Conservation (phyloP, 2,888 invertebrate species). For the Caenorhabditis sulstoni region DNA sequence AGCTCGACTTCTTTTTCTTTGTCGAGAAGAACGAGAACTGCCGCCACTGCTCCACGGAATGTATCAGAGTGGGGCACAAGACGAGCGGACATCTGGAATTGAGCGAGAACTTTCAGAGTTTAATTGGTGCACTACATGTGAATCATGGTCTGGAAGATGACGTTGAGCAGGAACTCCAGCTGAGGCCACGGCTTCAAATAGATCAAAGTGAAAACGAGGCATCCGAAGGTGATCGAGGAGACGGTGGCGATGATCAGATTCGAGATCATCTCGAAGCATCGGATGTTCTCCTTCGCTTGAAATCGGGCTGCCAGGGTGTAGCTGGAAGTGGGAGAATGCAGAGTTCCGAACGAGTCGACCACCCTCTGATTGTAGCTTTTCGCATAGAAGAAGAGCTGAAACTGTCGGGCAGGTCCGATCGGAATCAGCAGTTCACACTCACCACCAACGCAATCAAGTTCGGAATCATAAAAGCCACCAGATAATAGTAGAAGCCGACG, state of each 20-base stretch:
- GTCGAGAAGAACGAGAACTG: background rate
- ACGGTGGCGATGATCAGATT: conserved; percentile 8
- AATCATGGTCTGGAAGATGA: background rate
- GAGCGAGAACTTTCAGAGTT: too few species aligned
- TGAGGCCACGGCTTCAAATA: conserved; percentile 3
- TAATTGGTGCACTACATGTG: background rate
- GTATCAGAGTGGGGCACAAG: background rate
- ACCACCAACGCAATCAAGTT: too few species aligned
- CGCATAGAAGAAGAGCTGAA: conserved; percentile 17
- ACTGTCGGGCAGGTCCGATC: too few species aligned
- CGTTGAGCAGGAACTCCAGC: conserved; percentile 12
- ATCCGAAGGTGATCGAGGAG: background rate
- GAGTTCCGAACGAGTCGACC: conserved; percentile 1
- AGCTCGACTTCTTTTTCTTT: too few species aligned
- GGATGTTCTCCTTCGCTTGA: conserved; percentile 40
- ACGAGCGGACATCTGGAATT: background rate
- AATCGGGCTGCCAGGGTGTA: conserved; percentile 35
- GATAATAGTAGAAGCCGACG: too few species aligned
- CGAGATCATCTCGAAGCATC: conserved; percentile 19
- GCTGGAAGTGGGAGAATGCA: conserved; percentile 12
- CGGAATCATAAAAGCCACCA: too few species aligned
- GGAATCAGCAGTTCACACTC: too few species aligned
- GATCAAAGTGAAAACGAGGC: background rate
- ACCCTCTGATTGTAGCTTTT: conserved; percentile 13
- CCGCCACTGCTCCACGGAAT: background rate